These are phyloP conservation scores for Bemisia tabaci DNA, from an alignment of 1,140 invertebrate species.

Conservation along the genomic window DNA sequence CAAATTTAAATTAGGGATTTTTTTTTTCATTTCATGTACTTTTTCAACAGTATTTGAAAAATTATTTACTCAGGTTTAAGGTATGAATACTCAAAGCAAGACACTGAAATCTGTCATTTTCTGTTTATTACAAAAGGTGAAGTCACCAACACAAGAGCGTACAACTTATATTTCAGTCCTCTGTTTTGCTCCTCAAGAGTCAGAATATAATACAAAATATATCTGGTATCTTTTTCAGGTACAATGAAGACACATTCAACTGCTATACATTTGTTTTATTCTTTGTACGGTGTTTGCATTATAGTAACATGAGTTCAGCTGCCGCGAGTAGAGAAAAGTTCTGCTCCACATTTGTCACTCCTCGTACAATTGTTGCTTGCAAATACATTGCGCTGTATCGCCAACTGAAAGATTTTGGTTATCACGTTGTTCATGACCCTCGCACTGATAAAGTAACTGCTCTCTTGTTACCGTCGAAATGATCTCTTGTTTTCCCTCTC, in stretches of 20 bases:
- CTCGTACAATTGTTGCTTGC: conserved; percentile 53
- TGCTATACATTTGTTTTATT: conserved; percentile 66
- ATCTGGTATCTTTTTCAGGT: conserved; percentile 34
- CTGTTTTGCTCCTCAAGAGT: too few relatives aligned
- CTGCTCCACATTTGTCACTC: conserved; percentile 61
- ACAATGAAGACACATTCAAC: conserved; percentile 56
- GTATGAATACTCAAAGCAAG: too few relatives aligned
- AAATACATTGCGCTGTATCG: conserved; percentile 69
- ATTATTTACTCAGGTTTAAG: too few relatives aligned
- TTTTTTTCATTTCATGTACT: too few relatives aligned
- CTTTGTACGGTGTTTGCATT: conserved; percentile 49
- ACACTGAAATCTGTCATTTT: too few relatives aligned
- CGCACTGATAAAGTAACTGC: neutral
- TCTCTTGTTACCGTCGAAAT: neutral
- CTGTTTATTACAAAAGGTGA: too few relatives aligned
- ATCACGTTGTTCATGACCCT: conserved; percentile 13
- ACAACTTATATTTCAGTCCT: too few relatives aligned
- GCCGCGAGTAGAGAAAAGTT: conserved; percentile 48
- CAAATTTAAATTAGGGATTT: too few relatives aligned
- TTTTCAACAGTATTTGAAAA: too few relatives aligned
- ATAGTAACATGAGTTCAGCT: conserved; percentile 44
- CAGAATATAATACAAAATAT: too few relatives aligned
- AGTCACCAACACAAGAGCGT: too few relatives aligned
- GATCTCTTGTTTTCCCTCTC: too few relatives aligned
- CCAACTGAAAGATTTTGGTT: conserved; percentile 33